A percentile compares a stretch with the other conserved stretches of the same genome.
Evolutionary conservation across 2,888 invertebrate species (phyloP).

Genomic region (Molanna angustata): DNA sequence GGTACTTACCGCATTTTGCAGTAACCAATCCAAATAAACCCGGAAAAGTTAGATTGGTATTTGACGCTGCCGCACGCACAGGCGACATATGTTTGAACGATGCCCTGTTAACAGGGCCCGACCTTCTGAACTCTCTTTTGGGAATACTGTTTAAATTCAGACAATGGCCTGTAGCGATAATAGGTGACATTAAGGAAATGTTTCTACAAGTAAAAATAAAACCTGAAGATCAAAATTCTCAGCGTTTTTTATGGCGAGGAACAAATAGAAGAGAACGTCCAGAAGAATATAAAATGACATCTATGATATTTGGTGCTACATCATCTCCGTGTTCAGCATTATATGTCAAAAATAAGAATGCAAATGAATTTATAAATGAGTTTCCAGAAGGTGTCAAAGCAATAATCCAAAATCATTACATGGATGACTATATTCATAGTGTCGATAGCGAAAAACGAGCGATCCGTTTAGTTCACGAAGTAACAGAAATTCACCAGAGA

Average conservation of each 20-base stretch:
- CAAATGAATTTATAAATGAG: slow-evolving; percentile 21
- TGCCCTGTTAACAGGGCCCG: slow-evolving; percentile 36
- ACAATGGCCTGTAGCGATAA: slow-evolving; percentile 35
- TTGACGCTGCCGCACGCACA: slow-evolving; percentile 34
- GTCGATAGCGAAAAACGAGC: slow-evolving; percentile 31
- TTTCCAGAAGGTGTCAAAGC: slow-evolving; percentile 34
- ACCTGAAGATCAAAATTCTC: background rate
- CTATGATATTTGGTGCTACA: slow-evolving; percentile 33
- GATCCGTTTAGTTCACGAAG: background rate
- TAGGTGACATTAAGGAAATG: slow-evolving; percentile 24
- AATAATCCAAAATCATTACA: slow-evolving; percentile 35
- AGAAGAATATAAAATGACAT: slow-evolving; percentile 32
- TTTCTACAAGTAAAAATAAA: slow-evolving; percentile 1
- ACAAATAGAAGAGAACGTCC: slow-evolving; percentile 11
- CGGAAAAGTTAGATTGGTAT: slow-evolving; percentile 34
- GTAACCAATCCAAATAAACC: slow-evolving; percentile 34
- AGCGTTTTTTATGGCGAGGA: slow-evolving; percentile 1
- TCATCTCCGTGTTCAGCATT: slow-evolving; percentile 30
- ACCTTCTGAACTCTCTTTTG: slow-evolving; percentile 34
- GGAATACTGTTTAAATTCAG: slow-evolving; percentile 38
- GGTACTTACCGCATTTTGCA: slow-evolving; percentile 34
- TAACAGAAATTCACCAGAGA: background rate
- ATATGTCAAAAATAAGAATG: slow-evolving; percentile 35
- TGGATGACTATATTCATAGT: slow-evolving; percentile 36
- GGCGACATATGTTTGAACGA: slow-evolving; percentile 33